Base-by-base conservation (phyloP, 2,113 vertebrate genomes). In the Dipodomys merriami region DNA sequence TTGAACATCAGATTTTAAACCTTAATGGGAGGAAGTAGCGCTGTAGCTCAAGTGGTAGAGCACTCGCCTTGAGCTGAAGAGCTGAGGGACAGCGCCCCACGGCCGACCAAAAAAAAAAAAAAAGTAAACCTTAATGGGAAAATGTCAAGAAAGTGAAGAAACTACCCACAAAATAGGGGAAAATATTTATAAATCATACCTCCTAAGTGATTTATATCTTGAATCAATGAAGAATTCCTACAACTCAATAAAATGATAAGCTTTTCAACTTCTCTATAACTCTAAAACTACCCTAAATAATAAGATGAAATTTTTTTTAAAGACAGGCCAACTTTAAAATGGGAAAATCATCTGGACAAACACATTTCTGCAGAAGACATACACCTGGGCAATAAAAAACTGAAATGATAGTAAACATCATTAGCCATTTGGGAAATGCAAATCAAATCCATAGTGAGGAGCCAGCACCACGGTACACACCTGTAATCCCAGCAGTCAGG, bases 321-420 rank as follows among this genome's bases (percentile, higher is more conserved):
- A 69, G 35, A 78, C 33, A 88, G 73, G 60, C 33, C 13, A 30
- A 67, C 65, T 57, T 83, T 84, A 29, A 44, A 87, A 73, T 77
- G 22, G 44, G 22, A 20, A 83, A 83, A 79, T 65, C 13, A 72
- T 73, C 27, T 88, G 33, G 83, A 60, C 53, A 72, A 12, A 91
- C 10, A 46, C 9, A 7, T 82, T 82, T 79, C 53, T 39, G 67
- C 67, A 78, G 39, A 87, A 71, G 39, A 76, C 62, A 74, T 64
- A 68, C 19, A 71, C n/a, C 72, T 88, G 44, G 8, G 27, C 19
- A 71, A 25, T 78, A 88, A 78, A n/a, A 27, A 16, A 53, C 79
- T 79, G 29, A 79, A 76, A 88, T 76, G 27, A 88, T 46, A 7
- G 57, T 91, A 49, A 72, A 77, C n/a, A 88, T 49, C n/a, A 71